Evolutionary conservation across 1,140 invertebrate species (phyloP), one percentile per base, ranked within the genome.

Genomic region (Pygmarrhopalites habei): DNA sequence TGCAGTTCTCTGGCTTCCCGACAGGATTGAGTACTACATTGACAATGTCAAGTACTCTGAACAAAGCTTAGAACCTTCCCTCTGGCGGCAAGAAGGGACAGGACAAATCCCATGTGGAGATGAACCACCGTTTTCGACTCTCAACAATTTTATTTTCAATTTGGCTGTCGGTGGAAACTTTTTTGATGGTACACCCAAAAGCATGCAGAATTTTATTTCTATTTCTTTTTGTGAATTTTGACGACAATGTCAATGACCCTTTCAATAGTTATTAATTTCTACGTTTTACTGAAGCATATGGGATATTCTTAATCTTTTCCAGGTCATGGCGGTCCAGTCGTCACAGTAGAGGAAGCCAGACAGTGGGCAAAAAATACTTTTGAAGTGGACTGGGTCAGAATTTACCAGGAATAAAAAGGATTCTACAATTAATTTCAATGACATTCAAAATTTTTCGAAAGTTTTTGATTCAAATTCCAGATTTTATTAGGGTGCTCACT

Each of bases 11-110:
- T 68, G 66, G 66, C 25, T 64, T 2, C 58, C 39, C 4, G 30
- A 35, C 21, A 57, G 35, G 46, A 14, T 68, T 15, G 66, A 68
- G 30, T 68, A 62, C 62, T 69, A 65, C 41, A 52, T 69, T 39
- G 67, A 69, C 32, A 69, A 69, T 39, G 17, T 35, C 5, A 62
- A 60, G 30, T 58, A 59, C 32, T 63, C 41, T 39, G 56, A 65
- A 44, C 52, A 60, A 2, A 59, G 56, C 21, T 52, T 66, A 10
- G 35, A 5, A 3, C 30, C 29, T 3, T 5, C 5, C 25, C 35
- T 12, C 15, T 58, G 55, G 55, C 29, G 30, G 3, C 3, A 58
- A 17, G 35, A 39, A 4, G 4, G 17, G 15, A 58, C 4, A 4
- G 4, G 17, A 7, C 35, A 58, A 4, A 58, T 7, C 12, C 55